Base-by-base conservation (phyloP, 2,888 invertebrate species). In the Phytoseiulus persimilis region DNA sequence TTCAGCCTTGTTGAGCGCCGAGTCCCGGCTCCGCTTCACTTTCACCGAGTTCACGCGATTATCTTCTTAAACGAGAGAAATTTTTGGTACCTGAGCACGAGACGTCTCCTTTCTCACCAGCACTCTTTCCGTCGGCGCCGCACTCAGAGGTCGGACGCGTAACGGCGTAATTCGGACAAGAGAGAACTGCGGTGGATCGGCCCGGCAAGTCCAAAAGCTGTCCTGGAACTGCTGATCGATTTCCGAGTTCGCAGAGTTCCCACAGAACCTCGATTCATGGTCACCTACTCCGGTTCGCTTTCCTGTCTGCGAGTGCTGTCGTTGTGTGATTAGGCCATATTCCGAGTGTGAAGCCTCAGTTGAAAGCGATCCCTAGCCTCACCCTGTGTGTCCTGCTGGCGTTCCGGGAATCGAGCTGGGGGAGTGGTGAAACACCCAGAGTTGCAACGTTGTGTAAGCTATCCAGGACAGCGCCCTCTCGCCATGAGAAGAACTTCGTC, bases 381-480 rank as follows among this genome's bases (percentile, higher is more conserved):
- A 65, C 65, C 65, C 65, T 65, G 65, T 65, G 65, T 65, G 65
- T 65, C 65, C 65, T 65, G 65, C 65, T 65, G 65, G 65, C 65
- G 18, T 65, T 65, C 65, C 65, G 65, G 65, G 65, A 65, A 65
- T 65, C 65, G 65, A 65, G 65, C 65, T 65, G 65, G 65, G 65
- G 65, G 65, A 65, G 65, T 65, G 65, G 65, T 65, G 65, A 65
- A 65, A 65, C 65, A 65, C 65, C 65, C 65, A 65, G 65, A 65
- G 65, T 65, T 65, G 65, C 65, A 65, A 65, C 65, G 65, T 65
- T 65, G 65, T 65, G 65, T 65, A 65, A 65, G 65, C 65, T 23
- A 65, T 65, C 65, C 65, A 65, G 65, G 65, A 65, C 65, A 65
- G 65, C 65, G 65, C 65, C 65, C 65, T 65, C 65, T 65, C 65